These are phyloP conservation scores for Gastracanthus pulcherrimus DNA, from an alignment of 2,888 invertebrate genomes.

Conservation along the genomic window DNA sequence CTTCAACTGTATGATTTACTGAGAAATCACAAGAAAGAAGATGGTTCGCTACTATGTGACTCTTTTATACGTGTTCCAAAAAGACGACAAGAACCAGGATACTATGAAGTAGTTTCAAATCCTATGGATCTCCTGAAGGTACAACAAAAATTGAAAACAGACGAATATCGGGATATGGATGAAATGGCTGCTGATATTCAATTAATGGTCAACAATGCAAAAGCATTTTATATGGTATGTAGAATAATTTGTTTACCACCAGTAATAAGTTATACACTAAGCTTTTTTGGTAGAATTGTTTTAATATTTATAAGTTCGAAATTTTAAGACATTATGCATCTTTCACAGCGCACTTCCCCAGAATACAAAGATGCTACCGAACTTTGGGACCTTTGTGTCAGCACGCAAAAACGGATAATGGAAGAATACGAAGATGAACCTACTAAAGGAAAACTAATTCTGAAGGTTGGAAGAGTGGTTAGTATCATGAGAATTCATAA, in stretches of 20 bases:
- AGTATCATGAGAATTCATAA: constrained; percentile 58
- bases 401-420: constrained; percentile 79
- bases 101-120: constrained; percentile 94
- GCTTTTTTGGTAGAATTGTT: background rate
- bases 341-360: constrained; percentile 83
- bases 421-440: constrained; percentile 79
- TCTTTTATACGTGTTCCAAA: constrained; percentile 97
- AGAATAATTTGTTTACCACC: background rate
- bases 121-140: constrained; percentile 97
- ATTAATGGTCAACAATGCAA: constrained; percentile 94
- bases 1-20: constrained; percentile 96
- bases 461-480: constrained; percentile 79
- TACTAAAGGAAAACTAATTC: constrained; percentile 78
- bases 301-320: constrained; percentile 22
- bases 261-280: background rate
- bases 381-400: constrained; percentile 90
- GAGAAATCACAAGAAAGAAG: constrained; percentile 93
- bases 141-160: constrained; percentile 97
- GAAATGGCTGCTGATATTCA: constrained; percentile 94
- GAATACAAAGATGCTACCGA: constrained; percentile 95
- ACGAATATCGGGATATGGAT: constrained; percentile 96
- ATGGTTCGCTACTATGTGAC: constrained; percentile 94
- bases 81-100: constrained; percentile 92
- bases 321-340: constrained; percentile 11
- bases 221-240: constrained; percentile 92